phyloP scores from a whole-genome alignment of 2,113 vertebrate species.

The Phoxinus phoxinus region DNA sequence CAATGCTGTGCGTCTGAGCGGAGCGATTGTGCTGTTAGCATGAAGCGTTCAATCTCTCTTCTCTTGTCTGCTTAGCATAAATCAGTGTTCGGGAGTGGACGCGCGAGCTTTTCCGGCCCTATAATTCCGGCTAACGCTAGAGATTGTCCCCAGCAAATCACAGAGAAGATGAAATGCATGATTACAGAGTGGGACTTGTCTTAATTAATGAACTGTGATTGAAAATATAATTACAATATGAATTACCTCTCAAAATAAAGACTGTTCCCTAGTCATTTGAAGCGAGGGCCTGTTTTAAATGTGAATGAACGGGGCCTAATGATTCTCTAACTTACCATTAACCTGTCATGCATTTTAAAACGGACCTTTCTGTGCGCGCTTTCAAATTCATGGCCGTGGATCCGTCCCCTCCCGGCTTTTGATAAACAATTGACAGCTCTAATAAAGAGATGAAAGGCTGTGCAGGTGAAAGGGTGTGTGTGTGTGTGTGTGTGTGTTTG shows the following conservation, averaged over 20 bases:
- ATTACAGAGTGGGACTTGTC: conserved; percentile 77
- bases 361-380: conserved; percentile 61
- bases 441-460: conserved; percentile 76
- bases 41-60: conserved; percentile 17
- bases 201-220: conserved; percentile 83
- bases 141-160: conserved; percentile 66
- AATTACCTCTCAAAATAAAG: conserved; percentile 79
- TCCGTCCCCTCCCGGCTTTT: conserved; percentile 65
- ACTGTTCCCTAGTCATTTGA: conserved; percentile 80
- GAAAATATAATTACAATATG: conserved; percentile 86
- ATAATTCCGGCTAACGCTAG: conserved; percentile 57
- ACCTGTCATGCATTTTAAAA: conserved; percentile 80
- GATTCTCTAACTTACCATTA: conserved; percentile 80
- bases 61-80: conserved; percentile 38
- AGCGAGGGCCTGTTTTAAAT: conserved; percentile 75
- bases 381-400: conserved; percentile 67
- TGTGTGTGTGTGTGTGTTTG: conserved; percentile 2
- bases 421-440: conserved; percentile 80
- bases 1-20: conserved; percentile 5
- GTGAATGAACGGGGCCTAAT: conserved; percentile 72
- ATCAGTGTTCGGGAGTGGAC: conserved; percentile 43
- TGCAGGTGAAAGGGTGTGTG: conserved; percentile 50
- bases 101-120: conserved; percentile 23
- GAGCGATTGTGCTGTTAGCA: conserved; percentile 18
- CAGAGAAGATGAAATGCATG: conserved; percentile 79